Percentiles rank a stretch among this genome's conserved stretches.
Conservation (phyloP, 2,797 vertebrate genomes). For the Coendou prehensilis region DNA sequence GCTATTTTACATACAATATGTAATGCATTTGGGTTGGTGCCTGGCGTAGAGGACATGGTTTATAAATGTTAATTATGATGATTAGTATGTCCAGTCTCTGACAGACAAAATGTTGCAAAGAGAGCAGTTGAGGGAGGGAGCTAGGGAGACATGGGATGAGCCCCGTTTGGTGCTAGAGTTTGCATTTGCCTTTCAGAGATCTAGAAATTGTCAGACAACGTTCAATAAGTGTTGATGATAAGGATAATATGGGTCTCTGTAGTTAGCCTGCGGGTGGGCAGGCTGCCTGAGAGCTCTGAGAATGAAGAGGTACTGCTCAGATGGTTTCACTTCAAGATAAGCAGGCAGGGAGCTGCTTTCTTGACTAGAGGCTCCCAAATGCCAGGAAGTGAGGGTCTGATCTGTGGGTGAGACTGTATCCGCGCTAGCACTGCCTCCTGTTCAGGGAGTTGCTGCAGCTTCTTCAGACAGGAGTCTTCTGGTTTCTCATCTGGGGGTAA, state of each 20-base stretch:
- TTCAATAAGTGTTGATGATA: not conserved
- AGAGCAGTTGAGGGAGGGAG: not conserved
- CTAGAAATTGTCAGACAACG: not conserved
- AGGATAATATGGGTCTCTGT: not conserved
- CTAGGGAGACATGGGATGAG: not conserved
- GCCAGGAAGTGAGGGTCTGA: not conserved
- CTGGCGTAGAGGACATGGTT: not conserved
- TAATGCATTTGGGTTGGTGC: not conserved
- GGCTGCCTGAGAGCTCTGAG: not conserved
- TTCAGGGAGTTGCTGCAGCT: not conserved
- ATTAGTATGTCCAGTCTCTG: not conserved
- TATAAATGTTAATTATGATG: not conserved
- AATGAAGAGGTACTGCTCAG: not conserved
- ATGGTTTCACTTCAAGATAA: conserved; percentile 1
- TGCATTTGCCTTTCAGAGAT: not conserved
- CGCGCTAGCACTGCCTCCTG: not conserved
- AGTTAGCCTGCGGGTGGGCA: not conserved
- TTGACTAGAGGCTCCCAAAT: not conserved
- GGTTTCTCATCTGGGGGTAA: not conserved
- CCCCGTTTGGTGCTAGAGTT: not conserved
- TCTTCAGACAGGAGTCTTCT: not conserved
- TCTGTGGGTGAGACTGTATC: not conserved
- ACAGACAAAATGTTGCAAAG: not conserved
- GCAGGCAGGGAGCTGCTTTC: not conserved
- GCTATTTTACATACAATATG: not conserved